Conservation (phyloP, 1,140 invertebrate species). For the Batillaria attramentaria region DNA sequence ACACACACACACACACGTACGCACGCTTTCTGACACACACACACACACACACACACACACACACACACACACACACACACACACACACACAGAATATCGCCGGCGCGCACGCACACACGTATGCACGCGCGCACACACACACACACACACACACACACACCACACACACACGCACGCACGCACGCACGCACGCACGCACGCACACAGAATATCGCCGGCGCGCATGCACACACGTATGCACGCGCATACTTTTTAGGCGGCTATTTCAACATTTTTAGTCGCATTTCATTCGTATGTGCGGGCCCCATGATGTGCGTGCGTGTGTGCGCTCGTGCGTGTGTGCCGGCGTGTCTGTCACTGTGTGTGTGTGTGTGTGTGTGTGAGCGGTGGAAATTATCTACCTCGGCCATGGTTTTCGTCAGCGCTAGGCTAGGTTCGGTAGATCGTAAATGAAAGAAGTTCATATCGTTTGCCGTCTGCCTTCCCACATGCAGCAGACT, state of each 20-base stretch:
- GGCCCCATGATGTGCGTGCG: neutral
- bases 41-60: neutral
- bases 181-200: neutral
- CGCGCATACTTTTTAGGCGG: neutral
- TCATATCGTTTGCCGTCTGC: too few species aligned
- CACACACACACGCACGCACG: conserved; percentile 15
- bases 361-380: conserved; percentile 13
- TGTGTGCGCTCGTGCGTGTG: conserved; percentile 13
- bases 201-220: neutral
- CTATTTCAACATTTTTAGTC: neutral
- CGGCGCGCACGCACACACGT: neutral
- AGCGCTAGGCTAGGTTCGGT: too few species aligned
- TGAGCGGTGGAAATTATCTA: neutral
- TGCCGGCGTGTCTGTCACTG: neutral
- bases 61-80: conserved; percentile 21
- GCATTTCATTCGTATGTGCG: neutral
- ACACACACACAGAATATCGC: conserved; percentile 12
- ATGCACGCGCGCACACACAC: neutral
- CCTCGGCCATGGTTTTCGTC: too few species aligned
- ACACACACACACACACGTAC: conserved; percentile 7
- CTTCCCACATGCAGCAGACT: too few species aligned
- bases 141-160: conserved; percentile 16
- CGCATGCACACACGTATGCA: neutral
- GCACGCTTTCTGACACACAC: neutral
- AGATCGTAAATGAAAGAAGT: too few species aligned